Evolutionary conservation across 2,888 invertebrate species (phyloP).

Genomic region (Tetragonula carbonaria): DNA sequence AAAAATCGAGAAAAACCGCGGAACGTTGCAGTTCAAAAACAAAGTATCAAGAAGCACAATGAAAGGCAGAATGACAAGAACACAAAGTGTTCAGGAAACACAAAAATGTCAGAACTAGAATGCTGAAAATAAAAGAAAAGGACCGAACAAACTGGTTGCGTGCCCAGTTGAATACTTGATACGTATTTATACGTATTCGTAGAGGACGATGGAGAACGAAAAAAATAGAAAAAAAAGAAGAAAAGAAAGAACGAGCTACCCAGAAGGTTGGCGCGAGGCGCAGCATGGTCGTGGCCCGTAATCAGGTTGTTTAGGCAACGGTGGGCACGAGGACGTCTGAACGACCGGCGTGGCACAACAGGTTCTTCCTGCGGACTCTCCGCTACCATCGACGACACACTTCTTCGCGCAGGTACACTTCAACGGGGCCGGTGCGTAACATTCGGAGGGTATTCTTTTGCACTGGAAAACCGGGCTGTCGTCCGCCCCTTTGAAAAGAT

Average conservation of each 20-base stretch:
- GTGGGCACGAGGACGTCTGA: slow-evolving; percentile 10
- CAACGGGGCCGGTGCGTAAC: slow-evolving; percentile 32
- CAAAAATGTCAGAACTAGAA: background rate
- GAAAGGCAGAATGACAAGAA: no score
- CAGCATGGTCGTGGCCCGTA: slow-evolving; percentile 50
- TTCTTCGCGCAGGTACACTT: slow-evolving; percentile 50
- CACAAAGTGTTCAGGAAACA: no score
- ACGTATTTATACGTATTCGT: background rate
- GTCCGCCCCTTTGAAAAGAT: slow-evolving; percentile 76
- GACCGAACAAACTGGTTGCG: background rate
- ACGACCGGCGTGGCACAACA: slow-evolving; percentile 43
- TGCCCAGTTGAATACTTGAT: background rate
- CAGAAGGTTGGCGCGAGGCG: slow-evolving; percentile 17
- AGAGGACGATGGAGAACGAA: background rate
- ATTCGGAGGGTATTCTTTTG: slow-evolving; percentile 70
- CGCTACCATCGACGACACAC: slow-evolving; percentile 41
- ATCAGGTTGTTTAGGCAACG: slow-evolving; percentile 4
- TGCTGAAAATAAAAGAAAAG: background rate
- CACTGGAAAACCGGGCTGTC: slow-evolving; percentile 79
- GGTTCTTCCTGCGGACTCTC: slow-evolving; percentile 38
- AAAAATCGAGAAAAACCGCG: background rate
- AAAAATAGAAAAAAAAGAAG: no score
- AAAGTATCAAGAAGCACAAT: no score
- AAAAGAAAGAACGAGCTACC: slow-evolving; percentile 20
- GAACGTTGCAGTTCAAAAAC: no score